phyloP scores from a whole-genome alignment of 2,113 vertebrate genomes.

The Abramis brama region DNA sequence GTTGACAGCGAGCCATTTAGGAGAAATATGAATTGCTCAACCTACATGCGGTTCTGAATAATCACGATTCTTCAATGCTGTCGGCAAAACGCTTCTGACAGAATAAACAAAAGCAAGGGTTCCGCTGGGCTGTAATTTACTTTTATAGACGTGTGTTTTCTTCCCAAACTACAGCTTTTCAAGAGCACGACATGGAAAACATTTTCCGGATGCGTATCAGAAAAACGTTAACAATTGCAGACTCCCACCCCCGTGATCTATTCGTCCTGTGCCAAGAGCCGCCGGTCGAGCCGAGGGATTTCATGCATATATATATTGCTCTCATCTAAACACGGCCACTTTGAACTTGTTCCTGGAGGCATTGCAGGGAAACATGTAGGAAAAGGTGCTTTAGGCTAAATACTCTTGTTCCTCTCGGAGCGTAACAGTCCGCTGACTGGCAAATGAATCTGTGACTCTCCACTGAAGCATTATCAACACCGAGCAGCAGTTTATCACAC shows the following conservation, averaged over 20 bases:
- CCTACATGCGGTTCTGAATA: slow-evolving; percentile 24
- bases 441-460: slow-evolving; percentile 69
- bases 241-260: slow-evolving; percentile 39
- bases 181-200: slow-evolving; percentile 5
- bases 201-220: slow-evolving; percentile 19
- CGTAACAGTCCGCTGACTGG: slow-evolving; percentile 55
- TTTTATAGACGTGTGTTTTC: slow-evolving; percentile 4
- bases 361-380: slow-evolving; percentile 18
- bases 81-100: not conserved
- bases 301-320: slow-evolving; percentile 42
- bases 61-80: not conserved
- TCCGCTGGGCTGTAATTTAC: slow-evolving; percentile 16
- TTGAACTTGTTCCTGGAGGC: slow-evolving; percentile 47
- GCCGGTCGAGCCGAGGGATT: slow-evolving; percentile 53
- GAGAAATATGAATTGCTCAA: slow-evolving; percentile 31
- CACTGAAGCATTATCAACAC: slow-evolving; percentile 69
- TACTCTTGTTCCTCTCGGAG: slow-evolving; percentile 31
- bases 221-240: slow-evolving; percentile 7
- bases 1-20: slow-evolving; percentile 21
- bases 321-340: slow-evolving; percentile 30
- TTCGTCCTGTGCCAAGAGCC: slow-evolving; percentile 44
- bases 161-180: not conserved
- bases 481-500: slow-evolving; percentile 68
- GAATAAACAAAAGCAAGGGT: slow-evolving; percentile 19
- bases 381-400: slow-evolving; percentile 49